These are phyloP conservation scores for Caerostris darwini DNA, from an alignment of 1,140 invertebrate species.

Conservation along the genomic window DNA sequence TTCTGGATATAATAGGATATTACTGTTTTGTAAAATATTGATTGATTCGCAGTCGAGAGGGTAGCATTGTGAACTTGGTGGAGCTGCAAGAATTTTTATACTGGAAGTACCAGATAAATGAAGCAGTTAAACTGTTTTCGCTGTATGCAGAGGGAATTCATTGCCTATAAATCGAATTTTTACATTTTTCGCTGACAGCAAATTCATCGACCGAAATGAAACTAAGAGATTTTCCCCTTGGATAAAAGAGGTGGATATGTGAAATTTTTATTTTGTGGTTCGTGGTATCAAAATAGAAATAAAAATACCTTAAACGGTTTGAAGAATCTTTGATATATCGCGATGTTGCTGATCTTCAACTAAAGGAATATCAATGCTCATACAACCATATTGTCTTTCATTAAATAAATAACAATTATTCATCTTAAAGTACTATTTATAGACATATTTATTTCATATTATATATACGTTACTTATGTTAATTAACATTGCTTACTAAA, in stretches of 20 bases:
- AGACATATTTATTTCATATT: no score
- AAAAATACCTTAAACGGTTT: no score
- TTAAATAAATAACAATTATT: no score
- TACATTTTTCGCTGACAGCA: background rate
- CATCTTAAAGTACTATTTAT: no score
- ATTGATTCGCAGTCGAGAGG: slow-evolving; percentile 41
- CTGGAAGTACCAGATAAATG: background rate
- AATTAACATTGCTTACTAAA: no score
- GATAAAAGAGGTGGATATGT: background rate
- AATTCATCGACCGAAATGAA: background rate
- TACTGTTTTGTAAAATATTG: slow-evolving; percentile 43
- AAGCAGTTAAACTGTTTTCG: slow-evolving; percentile 47
- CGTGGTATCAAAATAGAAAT: no score
- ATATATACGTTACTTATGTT: no score
- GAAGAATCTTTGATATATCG: no score
- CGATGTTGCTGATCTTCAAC: no score
- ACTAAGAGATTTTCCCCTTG: background rate
- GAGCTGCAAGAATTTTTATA: no score
- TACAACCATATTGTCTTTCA: no score
- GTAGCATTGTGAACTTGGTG: background rate
- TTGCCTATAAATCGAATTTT: background rate
- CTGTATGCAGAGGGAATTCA: background rate
- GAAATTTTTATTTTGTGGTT: background rate
- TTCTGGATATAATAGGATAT: slow-evolving; percentile 41
- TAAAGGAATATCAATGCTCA: no score